Percentiles rank a stretch among this genome's conserved stretches.
Evolutionary conservation across 1,140 invertebrate species (phyloP).

Genomic region (Cydia fagiglandana): DNA sequence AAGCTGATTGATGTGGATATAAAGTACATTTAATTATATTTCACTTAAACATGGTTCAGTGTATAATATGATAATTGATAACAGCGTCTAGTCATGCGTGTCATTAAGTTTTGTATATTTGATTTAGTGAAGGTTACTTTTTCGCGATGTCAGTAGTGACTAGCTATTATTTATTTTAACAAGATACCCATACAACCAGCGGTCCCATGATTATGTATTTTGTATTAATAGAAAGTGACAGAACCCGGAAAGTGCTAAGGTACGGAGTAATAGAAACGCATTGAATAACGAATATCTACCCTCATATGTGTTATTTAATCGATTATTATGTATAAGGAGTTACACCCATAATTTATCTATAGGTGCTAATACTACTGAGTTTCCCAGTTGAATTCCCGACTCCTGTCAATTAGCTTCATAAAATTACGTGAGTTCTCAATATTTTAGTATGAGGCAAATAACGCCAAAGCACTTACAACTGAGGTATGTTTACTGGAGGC

Average conservation of each 20-base stretch:
- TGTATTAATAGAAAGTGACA: too few relatives aligned
- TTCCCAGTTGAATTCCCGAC: not conserved
- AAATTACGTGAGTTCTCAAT: too few relatives aligned
- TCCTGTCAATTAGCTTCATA: too few relatives aligned
- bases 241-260: too few relatives aligned
- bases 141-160: not conserved
- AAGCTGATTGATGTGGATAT: not conserved
- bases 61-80: not conserved
- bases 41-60: not conserved
- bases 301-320: too few relatives aligned
- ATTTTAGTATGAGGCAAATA: too few relatives aligned
- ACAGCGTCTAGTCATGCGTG: not conserved
- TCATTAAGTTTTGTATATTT: not conserved
- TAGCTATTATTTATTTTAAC: too few relatives aligned
- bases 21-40: not conserved
- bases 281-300: too few relatives aligned
- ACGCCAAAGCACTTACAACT: constrained; percentile 79
- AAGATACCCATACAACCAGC: too few relatives aligned
- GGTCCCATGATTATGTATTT: too few relatives aligned
- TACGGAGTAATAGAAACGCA: too few relatives aligned
- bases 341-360: not conserved
- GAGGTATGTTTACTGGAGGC: constrained; percentile 80
- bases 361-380: not conserved
- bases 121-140: not conserved
- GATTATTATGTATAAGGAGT: too few relatives aligned